phyloP scores from a whole-genome alignment of 2,888 invertebrate genomes.

The Gastrophysa polygoni region DNA sequence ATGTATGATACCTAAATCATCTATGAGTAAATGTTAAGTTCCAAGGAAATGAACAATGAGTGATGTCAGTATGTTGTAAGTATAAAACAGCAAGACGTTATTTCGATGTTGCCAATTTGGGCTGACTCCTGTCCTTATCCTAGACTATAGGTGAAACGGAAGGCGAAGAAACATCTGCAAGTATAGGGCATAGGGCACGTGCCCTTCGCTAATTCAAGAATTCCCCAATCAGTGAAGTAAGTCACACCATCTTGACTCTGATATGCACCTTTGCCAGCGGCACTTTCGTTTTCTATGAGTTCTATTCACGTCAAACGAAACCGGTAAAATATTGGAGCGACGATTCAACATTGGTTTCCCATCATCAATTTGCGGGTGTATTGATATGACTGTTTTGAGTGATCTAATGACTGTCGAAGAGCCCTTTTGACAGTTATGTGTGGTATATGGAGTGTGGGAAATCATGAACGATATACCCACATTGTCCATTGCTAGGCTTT shows the following conservation, averaged over 20 bases:
- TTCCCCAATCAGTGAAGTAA: slow-evolving; percentile 14
- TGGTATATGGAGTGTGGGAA: no score
- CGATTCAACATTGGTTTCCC: background rate
- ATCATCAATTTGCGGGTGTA: background rate
- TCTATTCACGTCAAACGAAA: background rate
- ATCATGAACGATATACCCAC: no score
- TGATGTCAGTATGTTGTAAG: no score
- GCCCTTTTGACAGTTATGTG: no score
- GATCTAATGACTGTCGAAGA: no score
- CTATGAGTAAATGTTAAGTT: no score
- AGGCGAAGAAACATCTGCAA: slow-evolving; percentile 26
- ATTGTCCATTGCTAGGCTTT: no score
- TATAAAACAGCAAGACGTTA: no score
- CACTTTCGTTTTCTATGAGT: slow-evolving; percentile 12
- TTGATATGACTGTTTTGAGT: no score
- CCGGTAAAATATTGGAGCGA: background rate
- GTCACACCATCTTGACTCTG: slow-evolving; percentile 17
- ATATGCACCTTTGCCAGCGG: slow-evolving; percentile 5
- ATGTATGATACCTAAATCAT: no score
- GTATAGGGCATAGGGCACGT: slow-evolving; percentile 25
- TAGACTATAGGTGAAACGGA: slow-evolving; percentile 16
- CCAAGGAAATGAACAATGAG: no score
- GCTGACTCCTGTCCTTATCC: background rate
- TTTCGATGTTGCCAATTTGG: background rate
- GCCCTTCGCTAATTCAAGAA: slow-evolving; percentile 21